These are phyloP conservation scores for Dexiosoma caninum DNA, from an alignment of 2,888 invertebrate species.

Conservation along the genomic window DNA sequence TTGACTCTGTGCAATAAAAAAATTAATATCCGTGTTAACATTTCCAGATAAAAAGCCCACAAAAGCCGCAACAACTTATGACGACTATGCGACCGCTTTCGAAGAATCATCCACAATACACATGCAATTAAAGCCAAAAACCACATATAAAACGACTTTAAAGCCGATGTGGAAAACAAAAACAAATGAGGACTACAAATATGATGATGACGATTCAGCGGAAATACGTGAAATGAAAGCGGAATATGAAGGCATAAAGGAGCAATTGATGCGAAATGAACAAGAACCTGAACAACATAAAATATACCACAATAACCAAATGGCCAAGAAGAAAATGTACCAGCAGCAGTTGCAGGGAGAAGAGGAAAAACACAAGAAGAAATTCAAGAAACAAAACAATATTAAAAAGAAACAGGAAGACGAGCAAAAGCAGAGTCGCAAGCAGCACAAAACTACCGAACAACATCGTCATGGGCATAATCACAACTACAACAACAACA, in stretches of 20 bases:
- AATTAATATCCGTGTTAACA: slow-evolving; percentile 13
- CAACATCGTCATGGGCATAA: slow-evolving; percentile 59
- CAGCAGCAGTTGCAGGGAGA: slow-evolving; percentile 46
- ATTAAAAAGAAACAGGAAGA: slow-evolving; percentile 56
- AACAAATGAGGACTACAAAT: slow-evolving; percentile 57
- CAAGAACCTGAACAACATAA: slow-evolving; percentile 16
- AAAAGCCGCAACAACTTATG: slow-evolving; percentile 59
- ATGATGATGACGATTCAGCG: slow-evolving; percentile 45
- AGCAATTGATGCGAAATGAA: slow-evolving; percentile 8
- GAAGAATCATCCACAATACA: slow-evolving; percentile 70
- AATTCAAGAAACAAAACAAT: slow-evolving; percentile 50
- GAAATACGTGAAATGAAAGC: slow-evolving; percentile 44
- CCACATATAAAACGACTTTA: slow-evolving; percentile 62
- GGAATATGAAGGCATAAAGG: slow-evolving; percentile 42
- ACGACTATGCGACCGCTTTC: slow-evolving; percentile 71
- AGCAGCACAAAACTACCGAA: slow-evolving; percentile 62
- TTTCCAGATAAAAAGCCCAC: slow-evolving; percentile 68
- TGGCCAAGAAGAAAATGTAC: slow-evolving; percentile 52
- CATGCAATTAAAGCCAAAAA: slow-evolving; percentile 70
- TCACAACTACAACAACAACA: slow-evolving; percentile 19
- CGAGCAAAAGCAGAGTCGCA: slow-evolving; percentile 50
- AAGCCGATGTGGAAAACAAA: slow-evolving; percentile 53
- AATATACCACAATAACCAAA: slow-evolving; percentile 48
- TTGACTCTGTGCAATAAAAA: slow-evolving; percentile 7
- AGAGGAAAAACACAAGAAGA: slow-evolving; percentile 55